phyloP scores from a whole-genome alignment of 2,113 vertebrate genomes.

The Arenaria interpres region DNA sequence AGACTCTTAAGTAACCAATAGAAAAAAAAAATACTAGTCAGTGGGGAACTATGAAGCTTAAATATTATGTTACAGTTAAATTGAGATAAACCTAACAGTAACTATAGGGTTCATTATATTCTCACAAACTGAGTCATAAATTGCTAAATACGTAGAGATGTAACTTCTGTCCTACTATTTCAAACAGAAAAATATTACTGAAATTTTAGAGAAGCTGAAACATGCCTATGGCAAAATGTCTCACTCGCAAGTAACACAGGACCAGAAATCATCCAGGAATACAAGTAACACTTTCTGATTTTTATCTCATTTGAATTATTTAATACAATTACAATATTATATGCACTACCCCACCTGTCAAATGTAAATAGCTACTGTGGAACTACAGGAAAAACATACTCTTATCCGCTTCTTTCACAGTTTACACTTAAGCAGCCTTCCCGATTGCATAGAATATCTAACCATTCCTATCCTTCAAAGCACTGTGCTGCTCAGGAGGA shows the following conservation, averaged over 20 bases:
- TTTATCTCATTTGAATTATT: neutral
- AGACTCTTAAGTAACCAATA: slow-evolving; percentile 59
- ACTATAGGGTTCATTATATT: slow-evolving; percentile 14
- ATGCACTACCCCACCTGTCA: neutral
- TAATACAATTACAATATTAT: neutral
- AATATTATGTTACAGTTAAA: slow-evolving; percentile 53
- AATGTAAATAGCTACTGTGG: neutral
- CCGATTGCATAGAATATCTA: neutral
- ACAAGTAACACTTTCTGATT: neutral
- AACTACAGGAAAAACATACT: neutral
- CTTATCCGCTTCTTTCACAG: neutral
- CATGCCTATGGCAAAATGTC: neutral
- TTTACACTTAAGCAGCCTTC: neutral
- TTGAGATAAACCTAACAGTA: slow-evolving; percentile 54
- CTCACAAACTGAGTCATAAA: slow-evolving; percentile 35
- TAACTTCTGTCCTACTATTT: slow-evolving; percentile 12
- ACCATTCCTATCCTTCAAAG: neutral
- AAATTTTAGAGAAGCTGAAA: neutral
- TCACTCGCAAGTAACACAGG: neutral
- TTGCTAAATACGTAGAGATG: neutral
- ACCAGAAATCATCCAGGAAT: neutral
- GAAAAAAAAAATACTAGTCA: slow-evolving; percentile 24
- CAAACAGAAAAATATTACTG: slow-evolving; percentile 14
- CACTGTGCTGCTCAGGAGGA: neutral
- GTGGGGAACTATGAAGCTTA: slow-evolving; percentile 51